Evolutionary conservation across 37 sponge, comb jelly and placozoan genomes (phyloP).

Genomic region (Haliclona indistincta): DNA sequence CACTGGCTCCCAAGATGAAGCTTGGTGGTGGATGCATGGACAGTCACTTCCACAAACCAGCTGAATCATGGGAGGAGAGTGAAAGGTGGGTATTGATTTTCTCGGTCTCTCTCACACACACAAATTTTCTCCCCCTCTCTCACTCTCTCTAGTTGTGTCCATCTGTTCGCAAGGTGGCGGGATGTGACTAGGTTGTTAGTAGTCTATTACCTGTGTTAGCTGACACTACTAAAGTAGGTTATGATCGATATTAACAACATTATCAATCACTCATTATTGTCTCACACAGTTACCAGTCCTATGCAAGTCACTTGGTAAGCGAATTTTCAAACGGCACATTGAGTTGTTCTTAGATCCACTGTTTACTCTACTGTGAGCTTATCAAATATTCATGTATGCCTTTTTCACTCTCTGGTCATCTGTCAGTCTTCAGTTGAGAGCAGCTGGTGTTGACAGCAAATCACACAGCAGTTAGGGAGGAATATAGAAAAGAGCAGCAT

Average conservation of each 20-base stretch:
- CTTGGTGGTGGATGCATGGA: slow-evolving; percentile 82
- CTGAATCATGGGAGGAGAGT: slow-evolving; percentile 93
- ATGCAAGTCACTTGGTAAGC: slow-evolving; percentile 52
- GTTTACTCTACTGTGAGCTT: too few species aligned
- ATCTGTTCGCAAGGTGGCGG: slow-evolving; percentile 77
- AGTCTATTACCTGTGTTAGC: slow-evolving; percentile 67
- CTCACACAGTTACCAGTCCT: slow-evolving; percentile 49
- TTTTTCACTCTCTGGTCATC: too few species aligned
- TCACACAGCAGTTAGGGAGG: too few species aligned
- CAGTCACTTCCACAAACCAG: slow-evolving; percentile 70
- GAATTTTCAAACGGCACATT: slow-evolving; percentile 55
- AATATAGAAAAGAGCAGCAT: too few species aligned
- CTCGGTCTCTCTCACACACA: too few species aligned
- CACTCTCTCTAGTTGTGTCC: slow-evolving; percentile 63
- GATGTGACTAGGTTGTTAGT: slow-evolving; percentile 19
- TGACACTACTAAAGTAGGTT: too few species aligned
- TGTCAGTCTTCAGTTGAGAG: too few species aligned
- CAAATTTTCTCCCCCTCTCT: too few species aligned
- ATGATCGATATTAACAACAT: too few species aligned
- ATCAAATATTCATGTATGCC: too few species aligned
- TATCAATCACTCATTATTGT: too few species aligned
- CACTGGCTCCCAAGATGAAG: slow-evolving; percentile 92
- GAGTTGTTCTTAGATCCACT: slow-evolving; percentile 47
- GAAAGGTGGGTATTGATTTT: slow-evolving; percentile 83
- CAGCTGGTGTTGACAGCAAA: too few species aligned